Base-by-base conservation (phyloP, 2,888 invertebrate genomes). In the Corbicula japonica region DNA sequence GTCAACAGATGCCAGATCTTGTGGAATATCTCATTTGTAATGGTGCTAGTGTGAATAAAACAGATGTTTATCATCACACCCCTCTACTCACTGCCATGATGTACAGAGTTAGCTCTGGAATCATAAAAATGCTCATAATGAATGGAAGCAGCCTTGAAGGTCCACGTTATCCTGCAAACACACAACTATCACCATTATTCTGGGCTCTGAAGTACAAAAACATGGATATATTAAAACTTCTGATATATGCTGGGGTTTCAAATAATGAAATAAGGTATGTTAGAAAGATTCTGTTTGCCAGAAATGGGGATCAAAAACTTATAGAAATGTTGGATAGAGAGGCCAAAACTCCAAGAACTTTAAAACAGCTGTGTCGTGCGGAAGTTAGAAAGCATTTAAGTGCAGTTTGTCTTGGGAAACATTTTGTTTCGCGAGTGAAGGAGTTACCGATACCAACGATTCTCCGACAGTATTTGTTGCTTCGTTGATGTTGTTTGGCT, bases 21-120 rank as follows among this genome's bases (percentile, higher is more conserved):
- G 90, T 90, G 44, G 88, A 90, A 61, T 89, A 89, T 74, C 80
- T 91, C 26, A 90, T 91, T 73, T 76, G 76, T 41, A 88, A 89
- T 80, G 89, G 91, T 86, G 91, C 91, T 81, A 90, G 89, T 86
- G 89, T 91, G 21, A 91, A 92, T 84, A 90, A 90, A 71, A 87
- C 89, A 41, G 92, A 93, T 68, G 86, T 87, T 54, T 92, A 90
- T 75, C 87, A 89, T 35, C 91, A 92, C 76, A 90, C 91, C n/a
- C 91, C 92, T 12, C 84, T 93, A 21, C 84, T 90, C 28, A 85
- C 89, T 30, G 89, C 89, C 23, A 86, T 89, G 78, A 89, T 89
- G 87, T 90, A 89, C 76, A 83, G 89, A 63, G 89, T 89, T 50
- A 89, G 88, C 69, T 89, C 90, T 70, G 88, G 88, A 73, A 89